Evolutionary conservation across 2,797 vertebrate species (phyloP).

Genomic region (Manis crassicaudata): DNA sequence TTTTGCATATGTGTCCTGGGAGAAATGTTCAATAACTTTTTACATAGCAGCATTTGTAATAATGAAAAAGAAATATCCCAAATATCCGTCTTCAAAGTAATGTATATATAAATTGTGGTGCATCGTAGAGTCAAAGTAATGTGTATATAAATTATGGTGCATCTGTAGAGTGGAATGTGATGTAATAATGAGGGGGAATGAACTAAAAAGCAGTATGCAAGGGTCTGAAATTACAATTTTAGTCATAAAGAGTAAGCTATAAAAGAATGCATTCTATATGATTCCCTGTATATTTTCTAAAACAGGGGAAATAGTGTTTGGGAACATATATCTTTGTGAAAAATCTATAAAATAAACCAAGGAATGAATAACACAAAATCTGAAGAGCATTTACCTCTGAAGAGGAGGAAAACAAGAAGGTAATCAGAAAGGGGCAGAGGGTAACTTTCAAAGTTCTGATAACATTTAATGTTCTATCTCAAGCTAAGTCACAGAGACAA

Average conservation of each 20-base stretch:
- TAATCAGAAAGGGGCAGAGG: background rate
- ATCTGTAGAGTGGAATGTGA: background rate
- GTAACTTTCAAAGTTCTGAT: background rate
- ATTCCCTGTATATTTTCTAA: background rate
- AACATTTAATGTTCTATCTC: background rate
- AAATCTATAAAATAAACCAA: background rate
- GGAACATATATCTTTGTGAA: background rate
- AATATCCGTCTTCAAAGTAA: background rate
- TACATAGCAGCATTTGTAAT: background rate
- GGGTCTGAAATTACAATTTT: background rate
- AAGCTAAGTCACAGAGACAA: background rate
- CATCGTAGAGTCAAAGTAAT: background rate
- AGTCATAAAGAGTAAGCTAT: background rate
- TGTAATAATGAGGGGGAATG: background rate
- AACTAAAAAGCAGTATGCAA: background rate
- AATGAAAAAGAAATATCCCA: background rate
- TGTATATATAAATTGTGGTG: background rate
- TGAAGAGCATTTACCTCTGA: background rate
- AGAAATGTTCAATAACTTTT: background rate
- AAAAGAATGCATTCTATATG: background rate
- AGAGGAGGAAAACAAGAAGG: background rate
- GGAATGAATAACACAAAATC: background rate
- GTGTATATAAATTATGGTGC: background rate
- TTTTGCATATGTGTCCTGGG: background rate
- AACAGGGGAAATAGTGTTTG: background rate